Conservation (phyloP, 2,113 vertebrate genomes). For the Psittacus erithacus region DNA sequence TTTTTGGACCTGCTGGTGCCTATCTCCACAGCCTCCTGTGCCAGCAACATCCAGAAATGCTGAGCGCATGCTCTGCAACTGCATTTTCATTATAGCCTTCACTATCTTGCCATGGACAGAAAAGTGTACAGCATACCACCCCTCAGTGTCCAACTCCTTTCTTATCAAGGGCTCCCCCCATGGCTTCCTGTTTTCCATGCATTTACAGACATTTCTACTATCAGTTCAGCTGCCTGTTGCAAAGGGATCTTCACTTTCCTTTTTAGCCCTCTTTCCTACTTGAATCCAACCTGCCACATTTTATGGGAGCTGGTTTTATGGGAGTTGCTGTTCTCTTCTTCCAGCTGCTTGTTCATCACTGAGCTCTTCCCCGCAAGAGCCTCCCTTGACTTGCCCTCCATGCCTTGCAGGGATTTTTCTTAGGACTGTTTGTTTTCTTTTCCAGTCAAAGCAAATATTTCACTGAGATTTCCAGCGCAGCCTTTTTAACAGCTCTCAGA, state of each 20-base stretch:
- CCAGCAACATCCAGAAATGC: background rate
- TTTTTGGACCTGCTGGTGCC: background rate
- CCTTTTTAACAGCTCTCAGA: background rate
- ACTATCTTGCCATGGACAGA: background rate
- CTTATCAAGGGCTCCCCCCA: background rate
- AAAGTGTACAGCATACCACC: background rate
- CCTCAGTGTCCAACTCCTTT: background rate
- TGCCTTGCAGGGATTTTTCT: constrained; percentile 16
- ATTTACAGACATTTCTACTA: background rate
- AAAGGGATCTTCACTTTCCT: background rate
- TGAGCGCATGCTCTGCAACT: background rate
- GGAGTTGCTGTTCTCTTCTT: background rate
- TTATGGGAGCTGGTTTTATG: background rate
- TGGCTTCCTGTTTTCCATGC: background rate
- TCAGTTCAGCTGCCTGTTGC: background rate
- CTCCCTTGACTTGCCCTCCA: background rate
- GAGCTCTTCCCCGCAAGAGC: background rate
- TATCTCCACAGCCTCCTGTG: background rate
- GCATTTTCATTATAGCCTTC: background rate
- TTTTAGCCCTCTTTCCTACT: background rate
- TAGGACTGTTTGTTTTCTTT: constrained; percentile 23
- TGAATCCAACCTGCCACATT: background rate
- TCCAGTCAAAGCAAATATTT: constrained; percentile 1
- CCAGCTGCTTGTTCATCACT: background rate
- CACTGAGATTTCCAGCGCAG: background rate